Conservation (phyloP, 2,113 vertebrate species). For the Setophaga petechia region DNA sequence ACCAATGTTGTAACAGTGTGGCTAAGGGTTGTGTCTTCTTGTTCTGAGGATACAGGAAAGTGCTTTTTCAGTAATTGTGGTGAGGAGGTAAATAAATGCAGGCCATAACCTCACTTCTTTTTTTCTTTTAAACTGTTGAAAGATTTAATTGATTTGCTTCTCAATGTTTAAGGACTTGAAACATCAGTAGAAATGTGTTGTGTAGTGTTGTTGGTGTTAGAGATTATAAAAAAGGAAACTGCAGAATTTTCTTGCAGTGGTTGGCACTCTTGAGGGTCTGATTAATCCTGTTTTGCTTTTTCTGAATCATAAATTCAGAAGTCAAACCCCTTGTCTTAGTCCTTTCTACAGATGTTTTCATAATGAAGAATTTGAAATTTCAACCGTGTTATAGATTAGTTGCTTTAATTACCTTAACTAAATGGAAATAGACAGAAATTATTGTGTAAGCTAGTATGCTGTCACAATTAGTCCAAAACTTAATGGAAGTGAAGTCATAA, state of each 20-base stretch:
- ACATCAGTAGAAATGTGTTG: not conserved
- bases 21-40: not conserved
- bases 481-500: not conserved
- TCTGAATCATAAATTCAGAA: not conserved
- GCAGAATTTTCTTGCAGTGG: not conserved
- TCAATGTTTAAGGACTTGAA: not conserved
- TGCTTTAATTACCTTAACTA: not conserved
- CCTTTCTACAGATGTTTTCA: not conserved
- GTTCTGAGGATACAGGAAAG: not conserved
- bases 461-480: not conserved
- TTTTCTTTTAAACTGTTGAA: not conserved
- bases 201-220: not conserved
- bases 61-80: not conserved
- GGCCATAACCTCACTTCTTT: not conserved
- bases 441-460: not conserved
- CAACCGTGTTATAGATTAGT: not conserved
- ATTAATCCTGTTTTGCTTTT: not conserved
- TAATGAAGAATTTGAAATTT: not conserved
- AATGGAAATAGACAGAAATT: not conserved
- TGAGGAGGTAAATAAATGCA: not conserved
- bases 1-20: rapidly evolving
- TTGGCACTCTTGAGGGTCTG: not conserved
- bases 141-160: not conserved
- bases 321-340: not conserved
- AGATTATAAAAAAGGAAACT: not conserved